Evolutionary conservation across 2,113 vertebrate species (phyloP), one percentile per base, ranked within the genome.

Genomic region (Syrmaticus mikado): DNA sequence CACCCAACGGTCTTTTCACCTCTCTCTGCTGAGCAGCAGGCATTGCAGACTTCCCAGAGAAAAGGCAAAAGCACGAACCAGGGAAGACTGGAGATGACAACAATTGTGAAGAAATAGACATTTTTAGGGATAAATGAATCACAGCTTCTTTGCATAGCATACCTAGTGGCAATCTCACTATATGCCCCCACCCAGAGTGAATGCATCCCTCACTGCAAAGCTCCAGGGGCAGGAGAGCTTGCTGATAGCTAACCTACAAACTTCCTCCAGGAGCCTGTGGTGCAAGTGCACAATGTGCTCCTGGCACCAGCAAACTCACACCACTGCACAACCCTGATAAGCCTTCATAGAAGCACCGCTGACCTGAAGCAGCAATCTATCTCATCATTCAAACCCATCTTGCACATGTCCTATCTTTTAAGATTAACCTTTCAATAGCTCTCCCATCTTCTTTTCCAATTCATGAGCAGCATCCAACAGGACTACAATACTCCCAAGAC

Each of bases 121-220:
- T 43, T 73, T 86, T 73, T 80, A 43, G 41, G 34, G 10, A 22
- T 34, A 65, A 34, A 34, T 10, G 58, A 85, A 36, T 21, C 0
- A 0, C 24, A 13, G 19, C 5, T 24, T 73, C 48, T 81, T 77
- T 2, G 3, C 21, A 1, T 6, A 3, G 12, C 28, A 13, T 1
- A 2, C 16, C 22, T 60, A n/a, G 32, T 34, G 74, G 41, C 57
- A 43, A 17, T 12, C 21, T 40, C 22, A 10, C 32, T 17, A 13
- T 17, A 67, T 13, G 13, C 27, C 55, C 1, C 36, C 61, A 45
- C 28, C n/a, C 46, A 32, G 45, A 60, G 52, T 11, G 0, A 6
- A 6, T 16, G 8, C 7, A 14, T 4, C 25, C 0, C 28, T 12
- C 8, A 5, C 24, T 10, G 30, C 14, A 36, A 67, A 75, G 52